Conservation (phyloP, 2,888 invertebrate genomes). For the Melanophora roralis region DNA sequence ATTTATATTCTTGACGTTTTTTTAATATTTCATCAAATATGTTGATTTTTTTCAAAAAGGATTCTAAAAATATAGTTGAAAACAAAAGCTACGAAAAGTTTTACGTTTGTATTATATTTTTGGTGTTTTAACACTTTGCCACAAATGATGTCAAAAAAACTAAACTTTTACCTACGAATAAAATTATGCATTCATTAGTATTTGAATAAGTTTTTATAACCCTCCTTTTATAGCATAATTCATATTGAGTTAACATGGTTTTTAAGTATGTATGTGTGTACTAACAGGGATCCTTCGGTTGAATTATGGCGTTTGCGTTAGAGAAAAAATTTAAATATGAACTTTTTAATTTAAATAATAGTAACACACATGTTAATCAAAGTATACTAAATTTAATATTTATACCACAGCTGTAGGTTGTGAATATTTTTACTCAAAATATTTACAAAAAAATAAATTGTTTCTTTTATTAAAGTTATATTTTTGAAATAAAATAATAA, state of each 20-base stretch:
- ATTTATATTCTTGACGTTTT: too few relatives aligned
- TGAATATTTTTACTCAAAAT: background rate
- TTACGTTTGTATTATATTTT: background rate
- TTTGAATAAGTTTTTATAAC: background rate
- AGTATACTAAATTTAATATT: background rate
- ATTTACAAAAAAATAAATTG: too few relatives aligned
- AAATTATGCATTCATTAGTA: constrained; percentile 15
- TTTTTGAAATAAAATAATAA: too few relatives aligned
- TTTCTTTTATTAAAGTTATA: too few relatives aligned
- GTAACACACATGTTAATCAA: constrained; percentile 16
- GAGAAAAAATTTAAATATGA: background rate
- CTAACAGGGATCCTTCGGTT: background rate
- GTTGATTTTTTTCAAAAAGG: too few relatives aligned
- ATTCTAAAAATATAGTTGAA: too few relatives aligned
- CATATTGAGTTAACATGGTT: too few relatives aligned
- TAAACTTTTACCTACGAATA: constrained; percentile 16
- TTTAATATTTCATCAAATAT: too few relatives aligned
- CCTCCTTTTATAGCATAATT: background rate
- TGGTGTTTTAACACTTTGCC: constrained; percentile 16
- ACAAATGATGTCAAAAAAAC: constrained; percentile 12
- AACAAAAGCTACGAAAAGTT: background rate
- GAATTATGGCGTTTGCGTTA: background rate
- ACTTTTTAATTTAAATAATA: constrained; percentile 19
- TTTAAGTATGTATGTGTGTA: background rate
- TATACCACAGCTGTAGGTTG: background rate